These are phyloP conservation scores for Drosophila aff. DNA, from an alignment of 1,140 invertebrate genomes.

Conservation along the genomic window DNA sequence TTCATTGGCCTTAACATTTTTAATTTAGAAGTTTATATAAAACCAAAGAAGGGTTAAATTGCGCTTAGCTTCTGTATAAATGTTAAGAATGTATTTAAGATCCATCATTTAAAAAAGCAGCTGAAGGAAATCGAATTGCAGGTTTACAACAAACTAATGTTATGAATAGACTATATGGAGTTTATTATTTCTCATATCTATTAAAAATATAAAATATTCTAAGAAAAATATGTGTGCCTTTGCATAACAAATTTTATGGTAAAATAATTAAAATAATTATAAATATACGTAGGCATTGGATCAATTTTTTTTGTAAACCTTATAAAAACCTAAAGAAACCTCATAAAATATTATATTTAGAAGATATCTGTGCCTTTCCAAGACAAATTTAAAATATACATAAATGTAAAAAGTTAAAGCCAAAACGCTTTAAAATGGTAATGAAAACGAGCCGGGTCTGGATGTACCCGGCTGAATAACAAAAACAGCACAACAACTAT, in stretches of 20 bases:
- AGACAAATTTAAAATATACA: background rate
- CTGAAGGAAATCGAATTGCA: background rate
- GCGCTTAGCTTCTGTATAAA: background rate
- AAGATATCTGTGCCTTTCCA: background rate
- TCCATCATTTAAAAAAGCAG: too few species aligned
- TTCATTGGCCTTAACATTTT: background rate
- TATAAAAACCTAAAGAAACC: too few species aligned
- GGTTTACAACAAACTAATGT: too few species aligned
- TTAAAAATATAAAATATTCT: too few species aligned
- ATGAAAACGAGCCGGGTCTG: slow-evolving; percentile 4
- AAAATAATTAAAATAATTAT: too few species aligned
- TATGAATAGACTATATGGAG: too few species aligned
- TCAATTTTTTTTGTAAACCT: too few species aligned
- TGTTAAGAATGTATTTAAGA: too few species aligned
- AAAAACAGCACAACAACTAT: slow-evolving; percentile 10
- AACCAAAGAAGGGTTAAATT: background rate
- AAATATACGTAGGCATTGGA: too few species aligned
- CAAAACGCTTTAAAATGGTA: slow-evolving; percentile 5
- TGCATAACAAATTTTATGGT: background rate
- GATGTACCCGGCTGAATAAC: slow-evolving; percentile 28
- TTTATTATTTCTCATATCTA: too few species aligned
- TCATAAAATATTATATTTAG: background rate
- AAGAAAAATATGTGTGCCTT: too few species aligned
- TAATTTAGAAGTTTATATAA: background rate
- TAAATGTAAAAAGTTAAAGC: background rate